phyloP scores from a whole-genome alignment of 2,113 vertebrate genomes.

The Brienomyrus brachyistius region DNA sequence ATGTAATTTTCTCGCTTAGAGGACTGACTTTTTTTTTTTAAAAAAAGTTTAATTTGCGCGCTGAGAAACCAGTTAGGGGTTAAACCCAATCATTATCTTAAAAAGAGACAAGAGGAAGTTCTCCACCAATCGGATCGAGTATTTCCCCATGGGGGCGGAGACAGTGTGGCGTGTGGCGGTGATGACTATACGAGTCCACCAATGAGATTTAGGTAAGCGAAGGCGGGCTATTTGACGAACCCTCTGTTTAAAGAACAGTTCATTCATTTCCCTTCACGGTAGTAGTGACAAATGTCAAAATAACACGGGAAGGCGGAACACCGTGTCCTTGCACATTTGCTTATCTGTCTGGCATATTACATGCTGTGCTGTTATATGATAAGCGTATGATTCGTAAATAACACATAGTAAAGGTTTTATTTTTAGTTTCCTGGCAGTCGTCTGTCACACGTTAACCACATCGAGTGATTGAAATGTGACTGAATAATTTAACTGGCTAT shows the following conservation, averaged over 20 bases:
- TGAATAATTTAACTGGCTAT: background rate
- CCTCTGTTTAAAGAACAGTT: conserved; percentile 37
- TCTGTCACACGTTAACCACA: background rate
- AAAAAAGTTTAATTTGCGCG: conserved; percentile 58
- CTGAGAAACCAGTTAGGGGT: conserved; percentile 47
- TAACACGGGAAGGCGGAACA: background rate
- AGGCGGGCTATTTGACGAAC: conserved; percentile 65
- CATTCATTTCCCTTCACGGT: conserved; percentile 46
- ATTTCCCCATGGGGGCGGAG: conserved; percentile 50
- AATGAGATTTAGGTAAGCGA: conserved; percentile 49
- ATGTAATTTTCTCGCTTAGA: conserved; percentile 21
- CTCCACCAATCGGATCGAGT: conserved; percentile 53
- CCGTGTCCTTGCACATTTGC: background rate
- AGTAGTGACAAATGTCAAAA: background rate
- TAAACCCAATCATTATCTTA: conserved; percentile 32
- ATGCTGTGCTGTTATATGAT: background rate
- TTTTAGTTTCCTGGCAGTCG: background rate
- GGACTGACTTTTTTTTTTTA: conserved; percentile 4
- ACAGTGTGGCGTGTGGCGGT: conserved; percentile 44
- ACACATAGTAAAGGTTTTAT: background rate
- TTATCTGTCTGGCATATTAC: background rate
- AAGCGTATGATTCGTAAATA: background rate
- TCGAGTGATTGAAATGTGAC: background rate
- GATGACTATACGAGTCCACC: conserved; percentile 48
- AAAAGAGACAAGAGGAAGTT: conserved; percentile 55